Percentiles rank a stretch among this genome's conserved stretches.
These are phyloP conservation scores for Lordiphosa collinella DNA, from an alignment of 1,140 invertebrate species.

Conservation along the genomic window DNA sequence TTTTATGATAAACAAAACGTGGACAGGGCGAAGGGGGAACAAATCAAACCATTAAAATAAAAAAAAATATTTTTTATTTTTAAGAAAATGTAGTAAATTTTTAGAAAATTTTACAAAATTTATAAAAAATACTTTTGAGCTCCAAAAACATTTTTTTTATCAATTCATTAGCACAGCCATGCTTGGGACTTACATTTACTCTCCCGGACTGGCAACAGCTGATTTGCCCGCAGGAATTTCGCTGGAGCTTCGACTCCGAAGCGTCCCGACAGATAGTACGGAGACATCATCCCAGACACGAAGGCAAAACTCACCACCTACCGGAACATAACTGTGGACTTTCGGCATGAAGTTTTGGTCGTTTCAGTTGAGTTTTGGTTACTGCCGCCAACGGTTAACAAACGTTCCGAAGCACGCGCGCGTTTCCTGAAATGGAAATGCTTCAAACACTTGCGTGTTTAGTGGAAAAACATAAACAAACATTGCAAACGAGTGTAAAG, in stretches of 20 bases:
- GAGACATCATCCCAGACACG: conserved; percentile 1
- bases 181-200: not conserved
- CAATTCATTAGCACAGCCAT: not conserved
- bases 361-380: conserved; percentile 74
- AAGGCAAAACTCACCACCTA: conserved; percentile 55
- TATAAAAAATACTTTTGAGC: not conserved
- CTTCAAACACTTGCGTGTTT: conserved; percentile 28
- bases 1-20: conserved; percentile 57
- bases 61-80: not conserved
- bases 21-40: not conserved
- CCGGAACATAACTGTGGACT: conserved; percentile 21
- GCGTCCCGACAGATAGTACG: conserved; percentile 12
- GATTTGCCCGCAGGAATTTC: conserved; percentile 57
- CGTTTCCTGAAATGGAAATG: conserved; percentile 10
- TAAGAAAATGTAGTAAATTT: not conserved
- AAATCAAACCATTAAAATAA: not conserved
- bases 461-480: conserved; percentile 27
- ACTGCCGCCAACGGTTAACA: conserved; percentile 66
- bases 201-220: conserved; percentile 44
- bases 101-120: not conserved
- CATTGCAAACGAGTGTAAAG: conserved; percentile 1
- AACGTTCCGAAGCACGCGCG: conserved; percentile 25
- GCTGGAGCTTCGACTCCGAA: conserved; percentile 35
- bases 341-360: conserved; percentile 5
- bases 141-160: not conserved